Conservation (phyloP, 2,113 vertebrate species). For the Lampris megalopsis region DNA sequence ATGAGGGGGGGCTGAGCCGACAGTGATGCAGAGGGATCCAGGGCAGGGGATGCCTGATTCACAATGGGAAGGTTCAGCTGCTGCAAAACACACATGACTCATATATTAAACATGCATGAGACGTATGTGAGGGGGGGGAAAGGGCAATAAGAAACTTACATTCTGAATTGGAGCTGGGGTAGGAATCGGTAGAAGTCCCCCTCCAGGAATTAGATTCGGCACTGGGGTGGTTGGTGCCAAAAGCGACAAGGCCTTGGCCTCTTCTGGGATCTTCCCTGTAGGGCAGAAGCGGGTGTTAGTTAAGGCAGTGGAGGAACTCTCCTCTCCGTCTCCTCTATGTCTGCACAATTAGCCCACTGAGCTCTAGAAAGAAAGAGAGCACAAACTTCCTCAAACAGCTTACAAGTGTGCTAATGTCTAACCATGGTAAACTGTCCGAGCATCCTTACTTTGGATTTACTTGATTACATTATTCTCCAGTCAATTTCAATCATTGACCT, state of each 20-base stretch:
- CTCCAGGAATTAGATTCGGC: constrained; percentile 91
- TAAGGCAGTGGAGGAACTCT: constrained; percentile 62
- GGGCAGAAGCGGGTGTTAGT: constrained; percentile 85
- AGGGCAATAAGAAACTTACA: constrained; percentile 60
- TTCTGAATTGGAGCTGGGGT: constrained; percentile 84
- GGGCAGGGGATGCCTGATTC: constrained; percentile 80
- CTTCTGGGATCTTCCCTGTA: constrained; percentile 98
- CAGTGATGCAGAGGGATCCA: constrained; percentile 84
- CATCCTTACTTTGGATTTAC: constrained; percentile 61
- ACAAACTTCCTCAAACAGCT: constrained; percentile 71
- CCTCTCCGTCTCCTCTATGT: constrained; percentile 75
- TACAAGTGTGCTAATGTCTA: constrained; percentile 70
- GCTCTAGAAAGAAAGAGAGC: constrained; percentile 79
- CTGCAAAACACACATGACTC: neutral
- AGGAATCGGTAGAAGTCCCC: constrained; percentile 94
- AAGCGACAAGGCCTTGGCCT: constrained; percentile 95
- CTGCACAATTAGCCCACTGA: constrained; percentile 78
- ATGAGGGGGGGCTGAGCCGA: constrained; percentile 89
- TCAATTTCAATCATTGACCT: constrained; percentile 51
- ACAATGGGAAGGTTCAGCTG: constrained; percentile 89
- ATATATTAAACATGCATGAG: constrained; percentile 18
- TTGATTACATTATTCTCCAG: constrained; percentile 39
- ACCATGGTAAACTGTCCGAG: constrained; percentile 59
- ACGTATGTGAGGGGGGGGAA: constrained; percentile 46
- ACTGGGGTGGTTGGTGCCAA: constrained; percentile 90